A percentile compares a stretch with the other conserved stretches of the same genome.
Conservation (phyloP, 1,140 invertebrate species). For the Saccostrea glomerata region DNA sequence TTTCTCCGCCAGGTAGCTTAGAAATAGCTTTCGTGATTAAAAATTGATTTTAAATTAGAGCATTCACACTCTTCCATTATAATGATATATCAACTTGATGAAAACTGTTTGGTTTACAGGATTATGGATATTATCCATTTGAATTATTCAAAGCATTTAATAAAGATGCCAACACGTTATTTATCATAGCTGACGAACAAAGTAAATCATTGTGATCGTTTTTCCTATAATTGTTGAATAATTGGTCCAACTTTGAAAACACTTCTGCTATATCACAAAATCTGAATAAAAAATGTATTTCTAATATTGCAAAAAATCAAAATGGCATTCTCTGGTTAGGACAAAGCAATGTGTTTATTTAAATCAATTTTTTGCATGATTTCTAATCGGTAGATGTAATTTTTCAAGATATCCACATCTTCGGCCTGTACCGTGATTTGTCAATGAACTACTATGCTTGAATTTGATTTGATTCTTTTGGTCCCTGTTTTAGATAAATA, state of each 20-base stretch:
- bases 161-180: not conserved
- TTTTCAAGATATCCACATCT: not conserved
- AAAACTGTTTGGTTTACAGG: not conserved
- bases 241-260: not conserved
- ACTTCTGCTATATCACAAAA: not conserved
- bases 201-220: not conserved
- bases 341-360: not conserved
- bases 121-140: not conserved
- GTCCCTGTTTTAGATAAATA: not conserved
- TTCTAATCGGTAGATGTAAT: not conserved
- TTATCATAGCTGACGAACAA: not conserved
- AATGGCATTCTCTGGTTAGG: not conserved
- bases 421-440: not conserved
- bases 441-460: not conserved
- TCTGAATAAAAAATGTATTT: too few species aligned
- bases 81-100: constrained; percentile 1
- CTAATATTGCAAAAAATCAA: not conserved
- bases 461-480: not conserved
- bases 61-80: not conserved
- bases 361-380: not conserved
- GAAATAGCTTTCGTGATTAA: not conserved
- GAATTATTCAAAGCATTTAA: too few species aligned
- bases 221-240: not conserved
- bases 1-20: not conserved
- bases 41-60: not conserved